A percentile compares a stretch with the other conserved stretches of the same genome.
Conservation (phyloP, 2,113 vertebrate species). For the Cyphotilapia sp. region DNA sequence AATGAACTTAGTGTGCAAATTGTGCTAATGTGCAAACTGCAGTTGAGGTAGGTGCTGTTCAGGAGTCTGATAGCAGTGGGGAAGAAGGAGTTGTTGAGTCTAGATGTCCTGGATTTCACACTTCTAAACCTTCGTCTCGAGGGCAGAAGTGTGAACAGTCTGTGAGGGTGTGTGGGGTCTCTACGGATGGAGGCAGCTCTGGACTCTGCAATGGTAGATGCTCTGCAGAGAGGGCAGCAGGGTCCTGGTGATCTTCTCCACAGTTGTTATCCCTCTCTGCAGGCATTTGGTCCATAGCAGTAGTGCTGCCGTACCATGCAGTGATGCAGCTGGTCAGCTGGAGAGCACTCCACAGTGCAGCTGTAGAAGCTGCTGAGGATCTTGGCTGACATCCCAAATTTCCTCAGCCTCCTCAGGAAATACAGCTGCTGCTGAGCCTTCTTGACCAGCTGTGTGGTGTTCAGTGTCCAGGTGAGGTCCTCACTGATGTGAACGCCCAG, state of each 20-base stretch:
- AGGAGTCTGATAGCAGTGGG: not conserved
- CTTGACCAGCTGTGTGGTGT: too few relatives aligned
- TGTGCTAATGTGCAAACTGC: not conserved
- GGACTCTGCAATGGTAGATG: fast-evolving
- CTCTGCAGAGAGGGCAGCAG: not conserved
- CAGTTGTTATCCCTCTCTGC: not conserved
- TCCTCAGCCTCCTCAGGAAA: too few relatives aligned
- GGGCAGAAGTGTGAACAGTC: not conserved
- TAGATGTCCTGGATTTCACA: not conserved
- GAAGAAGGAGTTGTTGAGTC: not conserved
- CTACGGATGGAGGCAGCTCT: fast-evolving
- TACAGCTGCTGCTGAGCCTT: too few relatives aligned
- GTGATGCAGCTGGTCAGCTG: not conserved
- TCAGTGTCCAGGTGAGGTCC: too few relatives aligned
- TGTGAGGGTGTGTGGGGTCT: not conserved
- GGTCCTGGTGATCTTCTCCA: not conserved
- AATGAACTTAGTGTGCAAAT: not conserved
- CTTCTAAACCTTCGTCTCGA: fast-evolving
- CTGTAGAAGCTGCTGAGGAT: not conserved
- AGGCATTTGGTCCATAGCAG: not conserved
- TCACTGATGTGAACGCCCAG: too few relatives aligned
- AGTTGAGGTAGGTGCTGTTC: not conserved
- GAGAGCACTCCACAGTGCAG: not conserved
- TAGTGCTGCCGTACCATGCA: not conserved
- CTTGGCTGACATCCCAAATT: too few relatives aligned